These are phyloP conservation scores for Hippocampus kuda DNA, from an alignment of 2,797 vertebrate species.

Conservation along the genomic window DNA sequence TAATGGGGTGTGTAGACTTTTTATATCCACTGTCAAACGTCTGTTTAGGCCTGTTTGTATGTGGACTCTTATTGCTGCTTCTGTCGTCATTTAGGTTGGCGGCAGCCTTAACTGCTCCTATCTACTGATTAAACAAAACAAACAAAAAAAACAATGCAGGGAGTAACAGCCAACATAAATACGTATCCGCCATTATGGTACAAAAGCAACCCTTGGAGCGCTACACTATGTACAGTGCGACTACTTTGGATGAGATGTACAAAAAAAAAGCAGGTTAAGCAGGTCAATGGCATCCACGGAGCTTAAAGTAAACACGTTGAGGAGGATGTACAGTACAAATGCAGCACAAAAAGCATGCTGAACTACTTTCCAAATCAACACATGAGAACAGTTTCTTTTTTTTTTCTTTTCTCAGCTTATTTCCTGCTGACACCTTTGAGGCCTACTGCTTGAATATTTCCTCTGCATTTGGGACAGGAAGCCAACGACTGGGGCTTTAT, in stretches of 20 bases:
- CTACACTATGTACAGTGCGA: slow-evolving; percentile 56
- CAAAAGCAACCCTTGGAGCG: slow-evolving; percentile 31
- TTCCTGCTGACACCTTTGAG: slow-evolving; percentile 37
- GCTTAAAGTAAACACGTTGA: slow-evolving; percentile 41
- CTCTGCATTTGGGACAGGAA: slow-evolving; percentile 1
- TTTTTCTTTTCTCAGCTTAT: slow-evolving; percentile 27
- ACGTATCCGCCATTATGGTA: slow-evolving; percentile 28
- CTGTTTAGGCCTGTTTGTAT: background rate
- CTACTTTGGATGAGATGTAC: slow-evolving; percentile 23
- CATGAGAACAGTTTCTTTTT: slow-evolving; percentile 36
- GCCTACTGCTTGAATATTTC: slow-evolving; percentile 47
- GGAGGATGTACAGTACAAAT: slow-evolving; percentile 49
- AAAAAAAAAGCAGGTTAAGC: slow-evolving; percentile 16
- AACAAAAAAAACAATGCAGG: slow-evolving; percentile 37
- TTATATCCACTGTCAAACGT: background rate
- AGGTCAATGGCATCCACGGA: slow-evolving; percentile 22
- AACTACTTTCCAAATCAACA: slow-evolving; percentile 51
- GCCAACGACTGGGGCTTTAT: slow-evolving; percentile 27
- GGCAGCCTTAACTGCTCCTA: slow-evolving; percentile 20
- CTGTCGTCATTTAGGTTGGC: slow-evolving; percentile 15
- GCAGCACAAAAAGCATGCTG: slow-evolving; percentile 61
- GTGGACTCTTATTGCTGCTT: slow-evolving; percentile 5
- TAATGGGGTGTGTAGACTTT: background rate
- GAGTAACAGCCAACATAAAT: slow-evolving; percentile 31
- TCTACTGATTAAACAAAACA: slow-evolving; percentile 30